Percentiles rank a stretch among this genome's conserved stretches.
Conservation (phyloP, 2,888 invertebrate species). For the Hirudinaria manillensis region DNA sequence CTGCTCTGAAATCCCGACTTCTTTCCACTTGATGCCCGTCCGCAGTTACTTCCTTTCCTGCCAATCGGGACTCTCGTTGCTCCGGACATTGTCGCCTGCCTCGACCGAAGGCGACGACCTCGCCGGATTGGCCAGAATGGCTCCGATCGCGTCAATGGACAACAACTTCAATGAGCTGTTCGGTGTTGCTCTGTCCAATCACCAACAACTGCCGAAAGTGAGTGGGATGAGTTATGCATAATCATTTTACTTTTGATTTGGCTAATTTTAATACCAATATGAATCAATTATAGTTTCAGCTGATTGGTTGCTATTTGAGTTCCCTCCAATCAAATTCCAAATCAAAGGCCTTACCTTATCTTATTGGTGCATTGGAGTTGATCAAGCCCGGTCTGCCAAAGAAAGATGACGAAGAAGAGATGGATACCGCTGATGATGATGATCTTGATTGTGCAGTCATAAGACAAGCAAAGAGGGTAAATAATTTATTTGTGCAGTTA, state of each 20-base stretch:
- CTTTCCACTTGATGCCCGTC: neutral
- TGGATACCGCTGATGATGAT: neutral
- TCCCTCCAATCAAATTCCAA: neutral
- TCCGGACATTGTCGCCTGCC: neutral
- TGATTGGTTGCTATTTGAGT: neutral
- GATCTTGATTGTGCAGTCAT: neutral
- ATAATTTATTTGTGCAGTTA: neutral
- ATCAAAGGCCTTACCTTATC: neutral
- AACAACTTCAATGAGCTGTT: no score
- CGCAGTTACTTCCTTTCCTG: neutral
- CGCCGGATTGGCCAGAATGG: no score
- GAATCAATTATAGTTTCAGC: neutral
- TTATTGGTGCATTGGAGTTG: neutral
- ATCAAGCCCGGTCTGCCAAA: neutral
- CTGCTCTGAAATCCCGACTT: neutral
- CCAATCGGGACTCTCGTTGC: neutral
- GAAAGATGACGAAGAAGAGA: slow-evolving; percentile 7
- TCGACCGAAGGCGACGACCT: no score
- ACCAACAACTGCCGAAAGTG: no score
- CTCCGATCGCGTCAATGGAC: no score
- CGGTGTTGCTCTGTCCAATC: no score
- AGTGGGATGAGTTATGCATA: no score
- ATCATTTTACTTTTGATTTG: no score
- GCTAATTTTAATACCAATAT: neutral
- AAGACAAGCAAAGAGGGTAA: neutral